Evolutionary conservation across 2,113 vertebrate genomes (phyloP), one percentile per base, ranked within the genome.

Genomic region (Polyodon spathula): DNA sequence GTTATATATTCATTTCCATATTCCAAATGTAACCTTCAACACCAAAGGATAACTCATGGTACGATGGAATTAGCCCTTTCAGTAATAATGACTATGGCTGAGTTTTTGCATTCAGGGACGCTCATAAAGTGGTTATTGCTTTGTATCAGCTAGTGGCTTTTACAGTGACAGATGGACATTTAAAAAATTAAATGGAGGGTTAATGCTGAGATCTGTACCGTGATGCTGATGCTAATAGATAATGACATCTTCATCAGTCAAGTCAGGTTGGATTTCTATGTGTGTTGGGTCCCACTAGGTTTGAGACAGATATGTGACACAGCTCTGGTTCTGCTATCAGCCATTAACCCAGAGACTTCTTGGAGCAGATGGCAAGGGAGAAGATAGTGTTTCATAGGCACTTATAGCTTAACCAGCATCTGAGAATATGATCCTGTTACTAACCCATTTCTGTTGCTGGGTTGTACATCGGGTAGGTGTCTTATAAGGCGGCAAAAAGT

Each of bases 281-380:
- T 55, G 17, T 55, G 51, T 51, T 58, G 64, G 12, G 14, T 78
- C 60, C 37, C 57, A 42, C 2, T 56, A 64, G 63, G 41, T 69
- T 78, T 73, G 63, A 66, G 12, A 64, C 56, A 63, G 58, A 73
- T 74, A 65, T 1, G 63, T 73, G 14, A 39, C 27, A 38, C 46
- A 5, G 4, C 43, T 73, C 58, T 60, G 40, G 48, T 72, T 71
- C 72, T 39, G 64, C 52, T 61, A 8, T 44, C 37, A 76, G 55
- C 55, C 55, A 1, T 65, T 72, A 62, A 17, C 42, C 37, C 59
- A 44, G 38, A 63, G 15, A 62, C 53, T 64, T 68, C n/a, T 16
- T 60, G 37, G 67, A 61, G 57, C 69, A 74, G 68, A 82, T 11
- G 12, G 58, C 58, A 38, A 68, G 65, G 50, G 9, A 76, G 66